These are phyloP conservation scores for Sitta carolinensis DNA, from an alignment of 2,797 vertebrate genomes.

Conservation along the genomic window DNA sequence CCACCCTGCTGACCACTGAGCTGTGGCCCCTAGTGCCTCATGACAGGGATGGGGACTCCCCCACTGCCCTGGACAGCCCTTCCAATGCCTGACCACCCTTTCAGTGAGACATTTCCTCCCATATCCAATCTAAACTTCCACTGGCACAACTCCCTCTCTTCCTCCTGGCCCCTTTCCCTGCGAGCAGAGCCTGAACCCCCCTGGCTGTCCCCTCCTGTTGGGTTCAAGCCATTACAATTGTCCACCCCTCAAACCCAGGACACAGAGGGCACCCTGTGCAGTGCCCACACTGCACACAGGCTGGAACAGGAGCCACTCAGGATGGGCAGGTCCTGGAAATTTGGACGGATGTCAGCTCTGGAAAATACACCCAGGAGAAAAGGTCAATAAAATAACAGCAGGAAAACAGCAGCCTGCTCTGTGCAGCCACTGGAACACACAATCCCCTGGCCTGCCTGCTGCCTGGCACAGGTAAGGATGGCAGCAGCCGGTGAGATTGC, in stretches of 20 bases:
- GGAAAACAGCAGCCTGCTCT: not conserved
- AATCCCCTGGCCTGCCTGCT: not conserved
- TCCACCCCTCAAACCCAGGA: not conserved
- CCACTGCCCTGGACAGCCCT: not conserved
- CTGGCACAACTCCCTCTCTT: not conserved
- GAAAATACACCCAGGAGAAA: not conserved
- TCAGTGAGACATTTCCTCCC: not conserved
- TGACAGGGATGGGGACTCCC: not conserved
- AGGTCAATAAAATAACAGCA: not conserved
- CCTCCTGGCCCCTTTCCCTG: not conserved
- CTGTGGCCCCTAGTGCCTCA: not conserved
- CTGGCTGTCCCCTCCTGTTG: not conserved
- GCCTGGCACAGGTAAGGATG: not conserved
- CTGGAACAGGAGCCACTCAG: not conserved
- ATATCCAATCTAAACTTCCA: not conserved
- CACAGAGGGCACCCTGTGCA: fast-evolving
- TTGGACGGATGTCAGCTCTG: not conserved
- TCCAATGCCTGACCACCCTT: not conserved
- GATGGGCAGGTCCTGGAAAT: not conserved
- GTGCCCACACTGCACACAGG: not conserved
- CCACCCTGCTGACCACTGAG: not conserved
- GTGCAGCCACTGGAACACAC: not conserved
- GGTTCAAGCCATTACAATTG: not conserved
- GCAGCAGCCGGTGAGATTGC: not conserved
- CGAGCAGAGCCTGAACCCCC: not conserved